These are phyloP conservation scores for Diaphora mendica DNA, from an alignment of 2,888 invertebrate genomes.

Conservation along the genomic window DNA sequence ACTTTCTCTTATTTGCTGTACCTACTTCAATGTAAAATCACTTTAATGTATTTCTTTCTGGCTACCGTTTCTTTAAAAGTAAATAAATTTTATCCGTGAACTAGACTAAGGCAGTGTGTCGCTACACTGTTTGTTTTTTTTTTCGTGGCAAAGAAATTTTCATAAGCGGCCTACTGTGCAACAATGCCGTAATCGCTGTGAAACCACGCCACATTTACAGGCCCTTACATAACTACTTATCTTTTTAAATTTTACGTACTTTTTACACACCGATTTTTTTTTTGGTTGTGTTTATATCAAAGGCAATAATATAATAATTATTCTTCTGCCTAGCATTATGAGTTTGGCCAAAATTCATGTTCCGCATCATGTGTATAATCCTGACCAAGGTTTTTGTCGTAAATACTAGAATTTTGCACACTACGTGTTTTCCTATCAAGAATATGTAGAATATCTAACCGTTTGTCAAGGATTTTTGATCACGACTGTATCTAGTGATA, in stretches of 20 bases:
- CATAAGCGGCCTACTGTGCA: constrained; percentile 36
- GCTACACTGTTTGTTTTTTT: constrained; percentile 40
- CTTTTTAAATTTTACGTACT: constrained; percentile 2
- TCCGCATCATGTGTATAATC: not conserved
- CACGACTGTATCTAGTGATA: constrained; percentile 1
- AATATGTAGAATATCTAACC: not conserved
- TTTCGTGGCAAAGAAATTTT: constrained; percentile 35
- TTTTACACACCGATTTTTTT: not conserved
- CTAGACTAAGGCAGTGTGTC: constrained; percentile 19
- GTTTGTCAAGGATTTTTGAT: constrained; percentile 8
- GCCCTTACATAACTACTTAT: constrained; percentile 10
- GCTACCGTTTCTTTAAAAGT: constrained; percentile 9
- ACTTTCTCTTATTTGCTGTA: not conserved
- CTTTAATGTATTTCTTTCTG: not conserved
- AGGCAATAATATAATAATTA: not conserved
- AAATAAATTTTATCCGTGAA: constrained; percentile 26
- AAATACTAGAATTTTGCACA: not conserved
- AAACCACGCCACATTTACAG: constrained; percentile 23
- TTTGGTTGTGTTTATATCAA: not conserved
- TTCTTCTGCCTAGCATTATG: not conserved
- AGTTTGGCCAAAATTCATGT: not conserved
- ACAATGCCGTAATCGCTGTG: constrained; percentile 27
- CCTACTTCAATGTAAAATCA: constrained; percentile 11
- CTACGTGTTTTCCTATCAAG: constrained; percentile 1
- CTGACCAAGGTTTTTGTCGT: constrained; percentile 6